These are phyloP conservation scores for Mormyrus proboscirostris DNA, from an alignment of 2,797 vertebrate genomes.

Conservation along the genomic window DNA sequence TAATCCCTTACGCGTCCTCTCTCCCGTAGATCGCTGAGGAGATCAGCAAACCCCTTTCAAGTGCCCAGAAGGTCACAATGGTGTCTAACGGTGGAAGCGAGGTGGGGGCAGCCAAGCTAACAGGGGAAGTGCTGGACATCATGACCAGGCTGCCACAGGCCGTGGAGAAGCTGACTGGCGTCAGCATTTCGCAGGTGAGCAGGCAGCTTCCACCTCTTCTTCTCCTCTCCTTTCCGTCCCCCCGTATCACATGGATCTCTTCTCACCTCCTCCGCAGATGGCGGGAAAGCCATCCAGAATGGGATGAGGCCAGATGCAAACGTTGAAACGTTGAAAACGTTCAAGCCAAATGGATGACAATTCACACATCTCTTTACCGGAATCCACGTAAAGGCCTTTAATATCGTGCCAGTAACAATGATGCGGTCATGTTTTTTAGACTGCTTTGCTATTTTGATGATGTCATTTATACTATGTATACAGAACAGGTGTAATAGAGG, in stretches of 20 bases:
- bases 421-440: background rate
- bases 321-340: no score
- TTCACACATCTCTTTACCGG: background rate
- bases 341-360: background rate
- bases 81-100: slow-evolving; percentile 76
- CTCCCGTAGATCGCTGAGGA: slow-evolving; percentile 74
- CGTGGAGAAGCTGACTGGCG: slow-evolving; percentile 79
- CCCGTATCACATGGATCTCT: background rate
- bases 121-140: slow-evolving; percentile 81
- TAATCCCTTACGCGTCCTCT: background rate
- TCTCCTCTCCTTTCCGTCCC: background rate
- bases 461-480: background rate
- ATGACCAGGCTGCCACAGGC: slow-evolving; percentile 69
- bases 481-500: no score
- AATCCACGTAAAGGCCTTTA: background rate
- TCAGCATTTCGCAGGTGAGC: slow-evolving; percentile 75
- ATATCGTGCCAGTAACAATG: background rate
- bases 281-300: slow-evolving; percentile 31
- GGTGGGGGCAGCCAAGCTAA: slow-evolving; percentile 77
- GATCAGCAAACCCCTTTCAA: slow-evolving; percentile 74
- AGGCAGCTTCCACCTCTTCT: no score
- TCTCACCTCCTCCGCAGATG: slow-evolving; percentile 39
- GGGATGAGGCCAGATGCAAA: slow-evolving; percentile 38
- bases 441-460: background rate
- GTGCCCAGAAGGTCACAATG: slow-evolving; percentile 75